These are phyloP conservation scores for Enteromius mattozi DNA, from an alignment of 2,797 vertebrate genomes.

Conservation along the genomic window DNA sequence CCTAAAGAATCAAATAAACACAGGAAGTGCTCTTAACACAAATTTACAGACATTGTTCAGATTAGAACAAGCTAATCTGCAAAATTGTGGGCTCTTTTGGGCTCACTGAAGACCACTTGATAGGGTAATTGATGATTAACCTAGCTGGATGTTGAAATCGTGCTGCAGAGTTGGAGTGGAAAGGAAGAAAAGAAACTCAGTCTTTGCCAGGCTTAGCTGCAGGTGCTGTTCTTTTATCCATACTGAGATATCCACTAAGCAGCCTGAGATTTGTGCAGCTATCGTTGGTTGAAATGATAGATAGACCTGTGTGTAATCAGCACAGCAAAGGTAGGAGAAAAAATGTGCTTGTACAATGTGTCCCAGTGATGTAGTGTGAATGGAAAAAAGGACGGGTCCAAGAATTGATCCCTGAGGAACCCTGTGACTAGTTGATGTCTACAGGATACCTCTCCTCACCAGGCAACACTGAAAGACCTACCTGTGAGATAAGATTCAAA, in stretches of 20 bases:
- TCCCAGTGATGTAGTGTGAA: background rate
- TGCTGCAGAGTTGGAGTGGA: background rate
- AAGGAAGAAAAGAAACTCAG: too few species aligned
- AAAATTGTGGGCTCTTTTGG: too few species aligned
- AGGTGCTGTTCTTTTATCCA: too few species aligned
- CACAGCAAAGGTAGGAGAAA: background rate
- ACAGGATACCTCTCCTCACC: background rate
- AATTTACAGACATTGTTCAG: too few species aligned
- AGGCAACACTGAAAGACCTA: background rate
- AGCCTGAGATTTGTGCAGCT: background rate
- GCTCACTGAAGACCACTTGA: too few species aligned
- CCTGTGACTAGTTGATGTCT: background rate
- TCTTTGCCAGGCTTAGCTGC: too few species aligned
- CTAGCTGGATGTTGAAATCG: background rate
- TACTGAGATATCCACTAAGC: too few species aligned
- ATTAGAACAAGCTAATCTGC: too few species aligned
- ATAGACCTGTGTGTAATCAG: background rate
- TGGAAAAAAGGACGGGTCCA: background rate
- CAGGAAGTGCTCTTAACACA: too few species aligned
- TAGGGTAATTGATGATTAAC: too few species aligned
- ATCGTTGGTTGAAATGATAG: background rate
- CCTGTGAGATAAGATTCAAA: background rate
- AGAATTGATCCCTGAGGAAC: background rate
- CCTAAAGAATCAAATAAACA: too few species aligned
- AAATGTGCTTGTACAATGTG: background rate